A percentile compares a stretch with the other conserved stretches of the same genome.
Conservation (phyloP, 1,140 invertebrate genomes). For the Propsilocerus akamusi region DNA sequence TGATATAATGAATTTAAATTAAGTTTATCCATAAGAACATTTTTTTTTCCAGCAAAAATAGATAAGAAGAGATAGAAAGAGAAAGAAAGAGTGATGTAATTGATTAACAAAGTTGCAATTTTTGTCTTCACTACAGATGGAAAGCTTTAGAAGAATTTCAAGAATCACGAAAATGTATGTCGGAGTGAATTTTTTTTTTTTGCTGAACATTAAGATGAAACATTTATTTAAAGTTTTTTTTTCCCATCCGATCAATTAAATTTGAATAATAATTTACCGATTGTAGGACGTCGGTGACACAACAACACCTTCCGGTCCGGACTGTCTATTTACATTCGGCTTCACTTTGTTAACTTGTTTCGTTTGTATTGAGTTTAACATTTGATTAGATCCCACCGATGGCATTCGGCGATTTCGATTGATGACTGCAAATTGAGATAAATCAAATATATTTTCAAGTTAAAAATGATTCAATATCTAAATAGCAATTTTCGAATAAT, state of each 20-base stretch:
- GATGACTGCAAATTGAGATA: constrained; percentile 32
- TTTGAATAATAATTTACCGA: constrained; percentile 18
- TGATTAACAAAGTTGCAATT: constrained; percentile 5
- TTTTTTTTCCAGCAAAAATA: background rate
- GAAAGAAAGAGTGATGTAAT: background rate
- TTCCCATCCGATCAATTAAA: too few relatives aligned
- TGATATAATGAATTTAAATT: constrained; percentile 33
- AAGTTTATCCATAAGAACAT: too few relatives aligned
- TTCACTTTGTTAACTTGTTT: constrained; percentile 77
- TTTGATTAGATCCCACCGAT: constrained; percentile 37
- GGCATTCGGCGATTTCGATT: constrained; percentile 54
- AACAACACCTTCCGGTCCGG: constrained; percentile 33
- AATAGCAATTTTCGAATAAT: background rate
- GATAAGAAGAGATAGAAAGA: background rate
- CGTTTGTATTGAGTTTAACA: constrained; percentile 46
- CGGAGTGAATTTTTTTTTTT: background rate
- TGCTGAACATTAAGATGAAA: background rate
- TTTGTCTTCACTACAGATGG: constrained; percentile 3
- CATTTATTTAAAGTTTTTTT: background rate
- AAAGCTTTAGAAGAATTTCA: constrained; percentile 2
- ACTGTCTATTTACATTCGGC: constrained; percentile 56
- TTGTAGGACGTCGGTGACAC: constrained; percentile 27
- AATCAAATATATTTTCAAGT: constrained; percentile 5
- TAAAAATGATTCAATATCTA: background rate
- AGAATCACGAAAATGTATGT: background rate